phyloP scores from a whole-genome alignment of 2,113 vertebrate species.

The Pimephales promelas region DNA sequence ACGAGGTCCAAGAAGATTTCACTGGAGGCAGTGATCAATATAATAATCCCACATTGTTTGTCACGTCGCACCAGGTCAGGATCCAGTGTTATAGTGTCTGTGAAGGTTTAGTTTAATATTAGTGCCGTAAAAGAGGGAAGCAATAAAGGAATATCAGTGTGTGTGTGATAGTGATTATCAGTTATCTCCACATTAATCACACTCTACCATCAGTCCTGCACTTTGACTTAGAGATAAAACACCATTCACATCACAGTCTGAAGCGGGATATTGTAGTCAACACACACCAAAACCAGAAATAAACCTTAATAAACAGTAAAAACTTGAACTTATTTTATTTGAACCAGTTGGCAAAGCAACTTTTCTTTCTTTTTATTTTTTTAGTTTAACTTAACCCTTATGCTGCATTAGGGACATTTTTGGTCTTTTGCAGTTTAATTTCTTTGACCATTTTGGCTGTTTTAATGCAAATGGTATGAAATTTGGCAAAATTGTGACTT shows the following conservation, averaged over 20 bases:
- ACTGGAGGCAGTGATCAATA: neutral
- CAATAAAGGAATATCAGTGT: neutral
- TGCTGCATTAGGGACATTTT: too few relatives aligned
- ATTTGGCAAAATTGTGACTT: too few relatives aligned
- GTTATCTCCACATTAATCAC: constrained; percentile 27
- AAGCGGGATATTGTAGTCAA: neutral
- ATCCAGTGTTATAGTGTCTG: neutral
- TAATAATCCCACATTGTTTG: too few relatives aligned
- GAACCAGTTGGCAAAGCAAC: neutral
- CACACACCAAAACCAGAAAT: neutral
- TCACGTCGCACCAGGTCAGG: neutral
- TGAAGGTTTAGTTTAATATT: constrained; percentile 30
- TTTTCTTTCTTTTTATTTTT: neutral
- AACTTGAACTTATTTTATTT: neutral
- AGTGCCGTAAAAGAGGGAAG: constrained; percentile 1
- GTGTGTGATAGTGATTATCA: constrained; percentile 18
- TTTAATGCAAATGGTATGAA: too few relatives aligned
- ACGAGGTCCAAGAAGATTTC: neutral
- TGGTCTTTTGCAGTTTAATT: too few relatives aligned
- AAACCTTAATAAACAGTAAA: neutral
- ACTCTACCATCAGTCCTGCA: constrained; percentile 5
- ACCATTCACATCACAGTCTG: neutral
- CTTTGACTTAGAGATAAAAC: constrained; percentile 39
- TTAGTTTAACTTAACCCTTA: neutral
- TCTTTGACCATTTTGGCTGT: too few relatives aligned